Evolutionary conservation across 2,797 vertebrate genomes (phyloP).

Genomic region (Bradypodion pumilum): DNA sequence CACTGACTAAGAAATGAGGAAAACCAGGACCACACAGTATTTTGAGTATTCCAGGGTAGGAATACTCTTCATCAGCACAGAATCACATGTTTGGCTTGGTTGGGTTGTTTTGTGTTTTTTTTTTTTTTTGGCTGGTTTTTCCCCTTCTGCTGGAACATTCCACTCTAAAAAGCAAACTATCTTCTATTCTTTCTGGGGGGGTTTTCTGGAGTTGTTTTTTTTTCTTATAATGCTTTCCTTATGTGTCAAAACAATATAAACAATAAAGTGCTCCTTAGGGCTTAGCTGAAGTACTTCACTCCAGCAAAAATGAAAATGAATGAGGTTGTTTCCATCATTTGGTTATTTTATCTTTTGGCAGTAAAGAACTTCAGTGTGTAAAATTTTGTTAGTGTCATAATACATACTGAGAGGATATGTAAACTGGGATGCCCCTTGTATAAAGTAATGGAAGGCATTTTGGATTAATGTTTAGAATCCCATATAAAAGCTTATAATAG

Average conservation of each 20-base stretch:
- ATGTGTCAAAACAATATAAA: constrained; percentile 14
- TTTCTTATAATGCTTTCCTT: not conserved
- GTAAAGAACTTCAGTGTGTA: constrained; percentile 51
- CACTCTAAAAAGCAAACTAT: not conserved
- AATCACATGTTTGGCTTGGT: constrained; percentile 2
- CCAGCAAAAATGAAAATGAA: constrained; percentile 5
- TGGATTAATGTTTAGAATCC: not conserved
- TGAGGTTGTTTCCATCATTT: constrained; percentile 41
- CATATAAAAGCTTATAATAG: not conserved
- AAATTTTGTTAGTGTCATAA: constrained; percentile 49
- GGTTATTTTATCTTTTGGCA: constrained; percentile 3
- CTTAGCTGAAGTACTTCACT: constrained; percentile 41
- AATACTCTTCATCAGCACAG: not conserved
- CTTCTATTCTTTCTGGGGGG: not conserved
- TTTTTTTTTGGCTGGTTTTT: too few species aligned
- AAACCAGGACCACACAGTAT: too few species aligned
- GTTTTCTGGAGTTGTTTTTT: not conserved
- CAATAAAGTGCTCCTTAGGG: constrained; percentile 24
- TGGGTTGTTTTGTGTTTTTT: too few species aligned
- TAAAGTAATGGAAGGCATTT: not conserved
- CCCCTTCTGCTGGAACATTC: not conserved
- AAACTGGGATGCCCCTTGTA: not conserved
- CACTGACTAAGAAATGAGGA: too few species aligned
- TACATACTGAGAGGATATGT: constrained; percentile 42
- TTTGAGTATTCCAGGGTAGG: too few species aligned